Evolutionary conservation across 2,888 invertebrate genomes (phyloP), one percentile per base, ranked within the genome.

Genomic region (Diaphora mendica): DNA sequence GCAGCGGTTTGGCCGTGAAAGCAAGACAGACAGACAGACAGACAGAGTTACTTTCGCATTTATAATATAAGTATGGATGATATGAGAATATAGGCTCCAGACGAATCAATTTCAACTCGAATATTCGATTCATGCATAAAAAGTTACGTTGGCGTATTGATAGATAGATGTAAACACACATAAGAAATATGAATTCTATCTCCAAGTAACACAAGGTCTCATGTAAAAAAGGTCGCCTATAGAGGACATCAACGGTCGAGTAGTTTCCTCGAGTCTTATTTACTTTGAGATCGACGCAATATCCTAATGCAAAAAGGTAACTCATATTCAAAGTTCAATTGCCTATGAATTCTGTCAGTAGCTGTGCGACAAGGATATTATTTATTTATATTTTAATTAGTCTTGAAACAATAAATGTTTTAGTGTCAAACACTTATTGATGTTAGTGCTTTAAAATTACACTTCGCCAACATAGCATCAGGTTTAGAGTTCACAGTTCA

Each of bases 291-390:
- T 76, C 75, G 70, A 73, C 79, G 73, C 85, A 82, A 85, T 87
- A 82, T 77, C 79, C 74, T 79, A 77, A 86, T 87, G 84, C 82
- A 86, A 87, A 87, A 84, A 87, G 67, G 78, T 79, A 77, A 79
- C 76, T 81, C 81, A 86, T 85, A 80, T 84, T 75, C 77, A 70
- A 68, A 78, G 69, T 71, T 64, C 75, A 76, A 77, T 77, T 76
- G 72, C 62, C 70, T 70, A 70, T 77, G 76, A 77, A 71, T 69
- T 76, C 76, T 71, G 71, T 23, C 70, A 68, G 69, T 71, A 71
- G 69, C n/a, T 68, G 44, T 30, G 5, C 1, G 13, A 26, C 30
- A 23, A 7, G 17, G 15, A 67, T 20, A 8, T 44, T 30, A 44
- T 44, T 44, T 44, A 44, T 44, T 30, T 26, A 20, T 20, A 44